phyloP scores from a whole-genome alignment of 1,140 invertebrate genomes.

The Pentalonia nigronervosa region DNA sequence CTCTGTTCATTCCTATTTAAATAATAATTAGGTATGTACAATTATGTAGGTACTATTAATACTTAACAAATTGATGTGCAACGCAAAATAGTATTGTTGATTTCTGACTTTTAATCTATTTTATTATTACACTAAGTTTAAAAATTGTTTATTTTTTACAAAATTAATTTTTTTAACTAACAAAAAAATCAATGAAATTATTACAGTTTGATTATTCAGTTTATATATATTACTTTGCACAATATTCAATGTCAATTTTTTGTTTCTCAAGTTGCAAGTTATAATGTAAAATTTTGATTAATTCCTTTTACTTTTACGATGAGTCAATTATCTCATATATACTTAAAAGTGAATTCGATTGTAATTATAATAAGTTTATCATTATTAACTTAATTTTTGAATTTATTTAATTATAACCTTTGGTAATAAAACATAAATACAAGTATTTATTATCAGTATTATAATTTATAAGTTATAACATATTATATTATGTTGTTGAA shows the following conservation, averaged over 20 bases:
- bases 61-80: too few relatives aligned
- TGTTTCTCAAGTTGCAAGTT: background rate
- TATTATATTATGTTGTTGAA: background rate
- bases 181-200: too few relatives aligned
- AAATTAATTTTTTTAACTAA: too few relatives aligned
- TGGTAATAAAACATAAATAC: background rate
- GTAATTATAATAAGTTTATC: background rate
- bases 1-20: background rate
- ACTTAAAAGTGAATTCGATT: background rate
- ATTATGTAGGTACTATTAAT: background rate
- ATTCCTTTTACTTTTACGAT: background rate
- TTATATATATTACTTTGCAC: too few relatives aligned
- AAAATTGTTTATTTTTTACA: background rate
- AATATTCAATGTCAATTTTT: too few relatives aligned
- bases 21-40: background rate
- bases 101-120: too few relatives aligned
- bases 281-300: background rate
- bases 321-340: background rate
- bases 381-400: background rate
- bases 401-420: background rate
- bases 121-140: background rate
- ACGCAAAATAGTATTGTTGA: too few relatives aligned
- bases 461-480: too few relatives aligned
- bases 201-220: too few relatives aligned
- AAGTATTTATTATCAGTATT: background rate